Conservation (phyloP, 37 sponge, comb jelly and placozoan species). For the Crambe crambe region DNA sequence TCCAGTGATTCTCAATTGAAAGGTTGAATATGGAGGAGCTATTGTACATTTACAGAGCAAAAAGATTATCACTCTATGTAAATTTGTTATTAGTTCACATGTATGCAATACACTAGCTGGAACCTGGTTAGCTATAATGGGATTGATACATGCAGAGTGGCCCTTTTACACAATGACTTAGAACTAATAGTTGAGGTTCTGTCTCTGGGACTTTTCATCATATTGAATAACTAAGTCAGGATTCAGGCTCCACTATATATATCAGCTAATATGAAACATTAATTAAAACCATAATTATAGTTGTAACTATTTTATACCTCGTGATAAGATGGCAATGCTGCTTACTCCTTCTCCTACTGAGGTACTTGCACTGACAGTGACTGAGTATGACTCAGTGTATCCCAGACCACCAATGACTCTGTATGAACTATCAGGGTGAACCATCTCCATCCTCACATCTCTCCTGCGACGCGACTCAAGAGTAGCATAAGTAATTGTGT, state of each 20-base stretch:
- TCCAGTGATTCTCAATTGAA: slow-evolving; percentile 2
- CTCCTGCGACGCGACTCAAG: not conserved
- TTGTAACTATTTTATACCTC: not conserved
- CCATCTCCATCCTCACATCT: not conserved
- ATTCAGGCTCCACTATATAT: too few relatives aligned
- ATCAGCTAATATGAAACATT: not conserved
- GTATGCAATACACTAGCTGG: too few relatives aligned
- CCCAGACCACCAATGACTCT: slow-evolving; percentile 14
- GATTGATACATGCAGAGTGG: too few relatives aligned
- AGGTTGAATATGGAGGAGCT: slow-evolving; percentile 3
- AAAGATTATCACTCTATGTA: not conserved
- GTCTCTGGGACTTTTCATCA: too few relatives aligned
- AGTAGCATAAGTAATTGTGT: not conserved
- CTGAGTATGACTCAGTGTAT: slow-evolving; percentile 1
- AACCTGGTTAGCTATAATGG: too few relatives aligned
- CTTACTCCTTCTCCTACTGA: not conserved
- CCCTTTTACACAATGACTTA: too few relatives aligned
- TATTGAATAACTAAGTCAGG: too few relatives aligned
- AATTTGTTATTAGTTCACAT: too few relatives aligned
- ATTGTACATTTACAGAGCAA: not conserved
- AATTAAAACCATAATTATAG: not conserved
- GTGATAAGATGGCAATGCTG: not conserved
- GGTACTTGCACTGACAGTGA: slow-evolving; percentile 25
- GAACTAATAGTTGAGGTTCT: too few relatives aligned
- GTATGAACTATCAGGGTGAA: not conserved